Percentiles rank a stretch among this genome's conserved stretches.
Evolutionary conservation across 1,140 invertebrate species (phyloP).

Genomic region (Diorhabda sublineata): DNA sequence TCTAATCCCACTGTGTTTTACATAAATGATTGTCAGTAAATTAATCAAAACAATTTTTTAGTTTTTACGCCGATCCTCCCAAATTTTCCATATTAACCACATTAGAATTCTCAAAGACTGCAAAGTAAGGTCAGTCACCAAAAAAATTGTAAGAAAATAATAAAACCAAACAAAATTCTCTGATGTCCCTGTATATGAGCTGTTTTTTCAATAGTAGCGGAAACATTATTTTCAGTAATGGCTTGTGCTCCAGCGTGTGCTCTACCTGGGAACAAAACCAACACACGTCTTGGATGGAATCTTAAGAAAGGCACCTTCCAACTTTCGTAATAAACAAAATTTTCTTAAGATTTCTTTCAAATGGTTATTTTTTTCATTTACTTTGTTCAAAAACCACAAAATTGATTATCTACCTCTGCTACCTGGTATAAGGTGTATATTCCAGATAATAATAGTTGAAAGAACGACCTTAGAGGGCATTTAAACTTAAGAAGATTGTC

Average conservation of each 20-base stretch:
- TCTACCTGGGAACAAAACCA: not conserved
- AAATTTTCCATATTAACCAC: no score
- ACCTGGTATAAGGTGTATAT: not conserved
- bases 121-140: no score
- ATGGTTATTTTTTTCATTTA: not conserved
- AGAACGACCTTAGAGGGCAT: not conserved
- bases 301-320: not conserved
- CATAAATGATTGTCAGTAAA: no score
- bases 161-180: no score
- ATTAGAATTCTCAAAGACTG: no score
- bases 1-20: no score
- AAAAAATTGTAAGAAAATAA: no score
- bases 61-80: no score
- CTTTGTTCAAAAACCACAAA: constrained; percentile 2
- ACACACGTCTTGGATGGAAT: not conserved
- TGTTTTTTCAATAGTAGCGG: not conserved
- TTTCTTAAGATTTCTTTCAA: not conserved
- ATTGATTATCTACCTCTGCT: not conserved
- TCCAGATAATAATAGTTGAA: not conserved
- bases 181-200: no score
- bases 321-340: not conserved
- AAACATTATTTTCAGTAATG: not conserved
- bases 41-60: no score
- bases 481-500: not conserved
- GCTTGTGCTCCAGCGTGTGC: not conserved